phyloP scores from a whole-genome alignment of 1,140 invertebrate species.

The Muscidifurax raptorellus region DNA sequence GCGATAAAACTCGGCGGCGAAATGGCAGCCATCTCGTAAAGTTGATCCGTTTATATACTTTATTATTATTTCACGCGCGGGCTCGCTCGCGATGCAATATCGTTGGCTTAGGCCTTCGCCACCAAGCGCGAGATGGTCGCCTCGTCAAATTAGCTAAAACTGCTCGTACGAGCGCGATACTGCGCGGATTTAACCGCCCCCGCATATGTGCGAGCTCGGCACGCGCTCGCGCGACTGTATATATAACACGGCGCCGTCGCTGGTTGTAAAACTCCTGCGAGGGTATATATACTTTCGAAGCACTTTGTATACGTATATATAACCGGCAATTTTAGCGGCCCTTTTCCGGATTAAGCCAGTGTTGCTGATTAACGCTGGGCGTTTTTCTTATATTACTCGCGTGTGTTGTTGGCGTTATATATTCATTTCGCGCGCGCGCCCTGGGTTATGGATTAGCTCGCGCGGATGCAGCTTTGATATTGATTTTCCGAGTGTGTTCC shows the following conservation, averaged over 20 bases:
- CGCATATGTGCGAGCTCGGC: background rate
- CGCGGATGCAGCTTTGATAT: background rate
- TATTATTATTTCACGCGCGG: slow-evolving; percentile 73
- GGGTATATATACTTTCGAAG: background rate
- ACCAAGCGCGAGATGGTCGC: slow-evolving; percentile 30
- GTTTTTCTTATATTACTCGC: too few species aligned
- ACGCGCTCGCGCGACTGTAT: background rate
- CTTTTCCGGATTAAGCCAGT: background rate
- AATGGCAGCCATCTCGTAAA: slow-evolving; percentile 67
- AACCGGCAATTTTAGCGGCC: background rate
- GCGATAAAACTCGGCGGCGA: slow-evolving; percentile 66
- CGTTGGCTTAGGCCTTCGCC: slow-evolving; percentile 60
- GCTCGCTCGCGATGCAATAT: slow-evolving; percentile 65
- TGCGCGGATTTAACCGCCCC: slow-evolving; percentile 66
- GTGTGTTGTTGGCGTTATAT: too few species aligned
- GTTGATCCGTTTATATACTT: slow-evolving; percentile 76
- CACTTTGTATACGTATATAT: background rate
- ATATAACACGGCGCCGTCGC: background rate
- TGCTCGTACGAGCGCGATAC: slow-evolving; percentile 55
- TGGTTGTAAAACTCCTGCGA: slow-evolving; percentile 4
- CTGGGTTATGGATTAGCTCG: too few species aligned
- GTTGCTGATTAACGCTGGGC: background rate
- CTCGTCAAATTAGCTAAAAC: slow-evolving; percentile 73
- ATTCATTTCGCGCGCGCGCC: too few species aligned
- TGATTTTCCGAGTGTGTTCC: background rate